These are phyloP conservation scores for Protonemura montana DNA, from an alignment of 2,888 invertebrate genomes.

Conservation along the genomic window DNA sequence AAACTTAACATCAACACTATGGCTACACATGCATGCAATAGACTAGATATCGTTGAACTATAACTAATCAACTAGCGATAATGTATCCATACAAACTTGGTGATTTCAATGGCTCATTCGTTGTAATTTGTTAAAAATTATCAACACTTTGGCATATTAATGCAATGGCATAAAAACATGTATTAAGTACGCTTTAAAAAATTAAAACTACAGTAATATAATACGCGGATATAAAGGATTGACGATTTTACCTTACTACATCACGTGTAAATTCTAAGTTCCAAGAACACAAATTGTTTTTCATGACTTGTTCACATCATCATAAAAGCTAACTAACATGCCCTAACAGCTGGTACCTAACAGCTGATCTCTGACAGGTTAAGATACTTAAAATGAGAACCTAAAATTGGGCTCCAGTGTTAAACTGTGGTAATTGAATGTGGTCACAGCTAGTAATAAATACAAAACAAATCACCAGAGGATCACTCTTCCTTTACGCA, in stretches of 20 bases:
- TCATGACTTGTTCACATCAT: too few species aligned
- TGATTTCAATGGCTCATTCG: constrained; percentile 34
- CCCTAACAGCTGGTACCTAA: too few species aligned
- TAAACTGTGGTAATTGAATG: too few species aligned
- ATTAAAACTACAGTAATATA: background rate
- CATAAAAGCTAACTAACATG: too few species aligned
- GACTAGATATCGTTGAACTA: background rate
- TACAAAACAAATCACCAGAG: background rate
- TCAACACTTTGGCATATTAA: constrained; percentile 31
- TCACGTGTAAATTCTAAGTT: too few species aligned
- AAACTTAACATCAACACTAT: background rate
- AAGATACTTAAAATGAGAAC: background rate
- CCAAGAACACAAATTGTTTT: too few species aligned
- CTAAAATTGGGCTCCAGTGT: background rate
- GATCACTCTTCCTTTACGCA: too few species aligned
- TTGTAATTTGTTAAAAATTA: constrained; percentile 29
- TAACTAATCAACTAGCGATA: background rate
- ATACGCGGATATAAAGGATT: too few species aligned
- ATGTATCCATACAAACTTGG: background rate
- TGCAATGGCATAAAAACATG: background rate
- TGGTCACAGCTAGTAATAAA: background rate
- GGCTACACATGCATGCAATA: background rate
- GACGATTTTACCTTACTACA: too few species aligned
- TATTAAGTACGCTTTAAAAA: background rate
- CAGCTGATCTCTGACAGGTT: background rate